phyloP scores from a whole-genome alignment of 2,888 invertebrate genomes.

The Stenodera caucasica region DNA sequence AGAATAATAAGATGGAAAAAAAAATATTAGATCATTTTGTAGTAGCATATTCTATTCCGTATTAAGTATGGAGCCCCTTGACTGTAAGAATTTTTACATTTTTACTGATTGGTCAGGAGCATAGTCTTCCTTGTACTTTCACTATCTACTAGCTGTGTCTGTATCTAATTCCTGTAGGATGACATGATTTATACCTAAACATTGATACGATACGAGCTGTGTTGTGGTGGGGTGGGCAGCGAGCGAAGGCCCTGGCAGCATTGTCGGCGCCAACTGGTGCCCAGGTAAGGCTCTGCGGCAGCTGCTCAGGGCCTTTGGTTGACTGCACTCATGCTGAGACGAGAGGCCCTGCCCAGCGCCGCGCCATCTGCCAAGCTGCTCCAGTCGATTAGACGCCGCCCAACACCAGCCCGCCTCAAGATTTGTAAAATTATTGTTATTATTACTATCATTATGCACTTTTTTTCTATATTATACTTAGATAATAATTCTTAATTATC shows the following conservation, averaged over 20 bases:
- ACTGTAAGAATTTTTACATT: conserved; percentile 38
- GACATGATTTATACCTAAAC: conserved; percentile 36
- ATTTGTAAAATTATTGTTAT: conserved; percentile 8
- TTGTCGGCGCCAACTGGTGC: conserved; percentile 43
- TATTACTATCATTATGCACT: conserved; percentile 11
- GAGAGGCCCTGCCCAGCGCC: conserved; percentile 55
- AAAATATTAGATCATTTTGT: conserved; percentile 11
- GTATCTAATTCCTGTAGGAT: conserved; percentile 40
- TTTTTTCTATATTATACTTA: conserved; percentile 15
- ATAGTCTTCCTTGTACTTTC: conserved; percentile 37
- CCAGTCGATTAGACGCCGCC: conserved; percentile 14
- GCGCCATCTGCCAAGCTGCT: conserved; percentile 8
- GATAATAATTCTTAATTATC: background rate
- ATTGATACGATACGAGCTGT: conserved; percentile 48
- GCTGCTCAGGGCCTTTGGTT: conserved; percentile 57
- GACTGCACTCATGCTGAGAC: conserved; percentile 51
- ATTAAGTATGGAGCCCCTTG: conserved; percentile 27
- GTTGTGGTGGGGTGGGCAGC: conserved; percentile 46
- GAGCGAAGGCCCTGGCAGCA: conserved; percentile 53
- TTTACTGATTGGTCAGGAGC: conserved; percentile 36
- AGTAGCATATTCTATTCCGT: conserved; percentile 27
- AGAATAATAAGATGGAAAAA: conserved; percentile 19
- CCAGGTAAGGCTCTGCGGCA: conserved; percentile 54
- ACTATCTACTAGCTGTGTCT: conserved; percentile 43
- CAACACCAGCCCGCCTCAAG: conserved; percentile 18